Base-by-base conservation (phyloP, 1,140 invertebrate genomes). In the Papilio polyxenes region DNA sequence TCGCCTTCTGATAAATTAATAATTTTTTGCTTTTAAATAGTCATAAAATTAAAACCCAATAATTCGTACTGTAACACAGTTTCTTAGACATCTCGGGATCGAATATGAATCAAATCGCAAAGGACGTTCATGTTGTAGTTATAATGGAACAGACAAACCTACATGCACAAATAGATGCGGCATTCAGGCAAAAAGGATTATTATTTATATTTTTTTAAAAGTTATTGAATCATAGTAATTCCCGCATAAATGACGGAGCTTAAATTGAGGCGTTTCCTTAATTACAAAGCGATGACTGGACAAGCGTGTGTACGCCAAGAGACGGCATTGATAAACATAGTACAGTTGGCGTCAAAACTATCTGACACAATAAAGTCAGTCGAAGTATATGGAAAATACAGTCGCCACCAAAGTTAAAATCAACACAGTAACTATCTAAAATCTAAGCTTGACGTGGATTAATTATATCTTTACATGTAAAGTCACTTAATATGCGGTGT, bases 251-350 rank as follows among this genome's bases (percentile, higher is more conserved):
- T 10, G 9, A 72, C 65, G 37, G 69, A 7, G 75, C 10, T 82
- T 40, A 65, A 75, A 82, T 82, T 62, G 56, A 62, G 49, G n/a
- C 20, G 37, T 80, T 80, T 48, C 44, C 20, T 31, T 89, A 86
- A 88, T 87, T 86, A 87, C 83, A 53, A 72, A 78, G 81, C 82
- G 83, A 89, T 90, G 87, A 90, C 86, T 87, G 83, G 84, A 78
- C 85, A 74, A 84, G 82, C 51, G 81, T 83, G 78, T 83, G n/a
- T n/a, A 62, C 69, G 56, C 78, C 65, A 82, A 83, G 78, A 84
- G 78, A 69, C 75, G 72, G 51, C 83, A 88, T 89, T 89, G 88
- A 90, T 89, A 87, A 87, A 86, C 82, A 85, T 85, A 31, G 74
- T 81, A 82, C 62, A 75, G 69, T 44, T 53, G 49, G 31, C 79